phyloP scores from a whole-genome alignment of 2,797 vertebrate genomes.

The Dermochelys coriacea region DNA sequence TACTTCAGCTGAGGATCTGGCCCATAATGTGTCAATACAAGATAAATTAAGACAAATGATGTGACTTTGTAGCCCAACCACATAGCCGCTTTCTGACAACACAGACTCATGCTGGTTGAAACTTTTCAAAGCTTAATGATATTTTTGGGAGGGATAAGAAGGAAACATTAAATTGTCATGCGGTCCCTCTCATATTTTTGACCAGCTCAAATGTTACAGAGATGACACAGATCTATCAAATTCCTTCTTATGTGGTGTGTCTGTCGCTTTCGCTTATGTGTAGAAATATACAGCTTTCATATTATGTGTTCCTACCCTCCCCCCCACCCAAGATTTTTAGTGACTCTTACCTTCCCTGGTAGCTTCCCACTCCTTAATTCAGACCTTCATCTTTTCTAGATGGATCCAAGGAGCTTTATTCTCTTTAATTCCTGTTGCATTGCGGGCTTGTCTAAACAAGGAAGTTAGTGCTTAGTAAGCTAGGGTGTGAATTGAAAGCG shows the following conservation, averaged over 20 bases:
- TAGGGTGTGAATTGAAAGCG: no score
- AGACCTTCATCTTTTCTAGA: no score
- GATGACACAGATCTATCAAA: no score
- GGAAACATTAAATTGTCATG: neutral
- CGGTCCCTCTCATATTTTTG: neutral
- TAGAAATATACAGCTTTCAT: no score
- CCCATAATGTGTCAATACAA: neutral
- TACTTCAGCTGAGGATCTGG: neutral
- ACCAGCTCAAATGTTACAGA: no score
- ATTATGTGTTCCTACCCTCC: neutral
- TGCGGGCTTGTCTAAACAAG: no score
- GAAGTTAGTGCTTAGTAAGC: no score
- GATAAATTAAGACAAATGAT: neutral
- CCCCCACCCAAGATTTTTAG: neutral
- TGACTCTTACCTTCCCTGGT: neutral
- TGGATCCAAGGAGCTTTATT: no score
- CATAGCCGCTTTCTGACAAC: neutral
- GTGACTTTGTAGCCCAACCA: neutral
- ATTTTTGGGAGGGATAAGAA: neutral
- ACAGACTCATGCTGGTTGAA: neutral
- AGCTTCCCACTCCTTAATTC: neutral
- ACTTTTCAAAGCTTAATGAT: neutral
- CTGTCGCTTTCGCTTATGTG: neutral
- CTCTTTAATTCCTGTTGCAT: neutral
- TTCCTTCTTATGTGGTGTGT: neutral